A percentile compares a stretch with the other conserved stretches of the same genome.
phyloP scores from a whole-genome alignment of 2,113 vertebrate genomes.

The Chionodraco myersi region DNA sequence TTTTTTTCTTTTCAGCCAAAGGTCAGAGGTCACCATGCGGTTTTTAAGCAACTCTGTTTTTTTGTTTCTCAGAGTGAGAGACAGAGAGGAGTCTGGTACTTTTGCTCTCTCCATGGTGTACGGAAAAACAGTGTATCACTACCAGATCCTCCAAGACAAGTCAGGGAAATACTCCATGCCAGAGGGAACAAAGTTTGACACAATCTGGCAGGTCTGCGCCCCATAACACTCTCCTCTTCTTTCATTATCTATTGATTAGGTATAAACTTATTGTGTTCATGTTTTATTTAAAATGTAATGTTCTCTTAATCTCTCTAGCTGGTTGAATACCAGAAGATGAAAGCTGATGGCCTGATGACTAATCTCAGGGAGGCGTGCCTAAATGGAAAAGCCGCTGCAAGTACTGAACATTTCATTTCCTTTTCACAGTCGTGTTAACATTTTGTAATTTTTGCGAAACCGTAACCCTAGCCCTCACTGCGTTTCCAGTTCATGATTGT shows the following conservation, averaged over 20 bases:
- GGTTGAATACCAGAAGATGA: constrained; percentile 96
- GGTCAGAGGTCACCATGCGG: background rate
- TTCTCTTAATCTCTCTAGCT: constrained; percentile 79
- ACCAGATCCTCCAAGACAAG: constrained; percentile 92
- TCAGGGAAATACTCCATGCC: constrained; percentile 94
- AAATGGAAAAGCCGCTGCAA: constrained; percentile 74
- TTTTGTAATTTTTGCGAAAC: background rate
- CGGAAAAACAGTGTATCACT: constrained; percentile 94
- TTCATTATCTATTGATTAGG: background rate
- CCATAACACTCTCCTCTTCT: too few relatives aligned
- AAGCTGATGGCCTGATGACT: constrained; percentile 91
- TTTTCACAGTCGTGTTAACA: background rate
- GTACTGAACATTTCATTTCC: constrained; percentile 39
- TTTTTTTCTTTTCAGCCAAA: background rate
- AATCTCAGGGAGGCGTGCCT: constrained; percentile 88
- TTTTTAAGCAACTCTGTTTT: background rate
- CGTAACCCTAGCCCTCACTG: too few relatives aligned
- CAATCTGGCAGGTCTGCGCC: constrained; percentile 92
- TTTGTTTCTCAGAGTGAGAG: constrained; percentile 85
- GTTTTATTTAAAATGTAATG: background rate
- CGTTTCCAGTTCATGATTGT: background rate
- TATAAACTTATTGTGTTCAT: background rate
- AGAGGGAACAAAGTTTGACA: constrained; percentile 96
- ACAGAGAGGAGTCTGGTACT: constrained; percentile 84
- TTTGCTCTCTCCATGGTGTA: constrained; percentile 93